These are phyloP conservation scores for Drosophila mayaguana DNA, from an alignment of 2,888 invertebrate species.

Conservation along the genomic window DNA sequence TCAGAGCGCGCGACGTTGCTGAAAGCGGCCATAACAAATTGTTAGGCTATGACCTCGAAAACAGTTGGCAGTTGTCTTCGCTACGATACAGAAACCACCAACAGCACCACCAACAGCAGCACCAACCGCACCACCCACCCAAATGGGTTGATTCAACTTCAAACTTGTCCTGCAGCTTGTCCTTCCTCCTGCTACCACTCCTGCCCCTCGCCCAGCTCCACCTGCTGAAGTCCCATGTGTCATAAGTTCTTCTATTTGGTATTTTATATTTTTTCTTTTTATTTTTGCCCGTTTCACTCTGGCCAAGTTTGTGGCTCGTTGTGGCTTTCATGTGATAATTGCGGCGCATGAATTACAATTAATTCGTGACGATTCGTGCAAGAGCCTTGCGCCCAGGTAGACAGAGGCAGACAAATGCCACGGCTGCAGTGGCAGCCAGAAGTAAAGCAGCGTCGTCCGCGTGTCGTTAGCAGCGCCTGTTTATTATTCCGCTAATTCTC, in stretches of 20 bases:
- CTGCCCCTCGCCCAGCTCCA: background rate
- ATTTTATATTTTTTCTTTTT: background rate
- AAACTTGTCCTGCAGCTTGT: conserved; percentile 51
- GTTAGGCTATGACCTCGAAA: conserved; percentile 80
- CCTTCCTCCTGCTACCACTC: background rate
- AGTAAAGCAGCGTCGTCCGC: conserved; percentile 64
- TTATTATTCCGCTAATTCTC: conserved; percentile 81
- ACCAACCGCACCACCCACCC: conserved; percentile 6
- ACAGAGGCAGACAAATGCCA: conserved; percentile 30
- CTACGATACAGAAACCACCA: conserved; percentile 30
- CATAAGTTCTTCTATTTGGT: conserved; percentile 22
- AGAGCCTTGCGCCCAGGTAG: conserved; percentile 59
- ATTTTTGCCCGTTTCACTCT: conserved; percentile 4
- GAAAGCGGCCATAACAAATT: conserved; percentile 70
- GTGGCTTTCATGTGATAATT: conserved; percentile 83
- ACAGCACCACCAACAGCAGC: background rate
- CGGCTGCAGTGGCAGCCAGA: conserved; percentile 37
- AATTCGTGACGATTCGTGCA: conserved; percentile 82
- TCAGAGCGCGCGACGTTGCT: conserved; percentile 55
- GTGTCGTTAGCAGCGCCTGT: conserved; percentile 83
- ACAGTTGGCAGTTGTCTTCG: conserved; percentile 78
- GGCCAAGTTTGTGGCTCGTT: conserved; percentile 41
- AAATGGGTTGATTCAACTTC: conserved; percentile 54
- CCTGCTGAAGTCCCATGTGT: conserved; percentile 15
- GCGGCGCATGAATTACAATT: conserved; percentile 85